These are phyloP conservation scores for Eupithecia insigniata DNA, from an alignment of 2,888 invertebrate species.

Conservation along the genomic window DNA sequence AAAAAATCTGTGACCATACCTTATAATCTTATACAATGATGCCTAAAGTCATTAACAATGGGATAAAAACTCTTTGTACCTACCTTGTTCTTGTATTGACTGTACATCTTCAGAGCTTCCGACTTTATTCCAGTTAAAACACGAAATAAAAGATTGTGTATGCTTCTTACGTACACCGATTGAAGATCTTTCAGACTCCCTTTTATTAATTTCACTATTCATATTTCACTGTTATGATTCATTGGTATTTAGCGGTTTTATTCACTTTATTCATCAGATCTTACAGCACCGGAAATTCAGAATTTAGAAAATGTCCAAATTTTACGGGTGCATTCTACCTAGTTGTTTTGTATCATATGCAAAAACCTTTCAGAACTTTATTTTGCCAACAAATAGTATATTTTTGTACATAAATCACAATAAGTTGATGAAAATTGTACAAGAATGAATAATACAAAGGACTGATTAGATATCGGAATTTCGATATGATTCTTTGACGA, in stretches of 20 bases:
- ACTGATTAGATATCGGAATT: background rate
- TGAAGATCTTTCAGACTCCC: background rate
- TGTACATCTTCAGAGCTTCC: conserved; percentile 4
- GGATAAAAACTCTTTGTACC: background rate
- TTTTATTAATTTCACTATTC: background rate
- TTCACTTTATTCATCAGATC: background rate
- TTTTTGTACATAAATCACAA: background rate
- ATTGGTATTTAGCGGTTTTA: background rate
- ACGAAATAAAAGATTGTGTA: conserved; percentile 12
- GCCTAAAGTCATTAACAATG: too few relatives aligned
- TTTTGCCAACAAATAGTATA: background rate
- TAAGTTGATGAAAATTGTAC: background rate
- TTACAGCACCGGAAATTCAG: background rate
- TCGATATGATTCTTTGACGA: background rate
- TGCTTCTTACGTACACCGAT: conserved; percentile 9
- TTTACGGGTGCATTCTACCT: too few relatives aligned
- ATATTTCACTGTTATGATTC: background rate
- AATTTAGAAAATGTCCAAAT: background rate
- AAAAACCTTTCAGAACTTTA: background rate
- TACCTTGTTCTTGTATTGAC: background rate
- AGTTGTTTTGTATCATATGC: background rate
- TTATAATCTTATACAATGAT: too few relatives aligned
- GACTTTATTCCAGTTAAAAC: conserved; percentile 20
- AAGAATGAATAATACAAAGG: background rate
- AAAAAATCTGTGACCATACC: too few relatives aligned